These are phyloP conservation scores for Marcusenius ussheri DNA, from an alignment of 2,113 vertebrate genomes.

Conservation along the genomic window DNA sequence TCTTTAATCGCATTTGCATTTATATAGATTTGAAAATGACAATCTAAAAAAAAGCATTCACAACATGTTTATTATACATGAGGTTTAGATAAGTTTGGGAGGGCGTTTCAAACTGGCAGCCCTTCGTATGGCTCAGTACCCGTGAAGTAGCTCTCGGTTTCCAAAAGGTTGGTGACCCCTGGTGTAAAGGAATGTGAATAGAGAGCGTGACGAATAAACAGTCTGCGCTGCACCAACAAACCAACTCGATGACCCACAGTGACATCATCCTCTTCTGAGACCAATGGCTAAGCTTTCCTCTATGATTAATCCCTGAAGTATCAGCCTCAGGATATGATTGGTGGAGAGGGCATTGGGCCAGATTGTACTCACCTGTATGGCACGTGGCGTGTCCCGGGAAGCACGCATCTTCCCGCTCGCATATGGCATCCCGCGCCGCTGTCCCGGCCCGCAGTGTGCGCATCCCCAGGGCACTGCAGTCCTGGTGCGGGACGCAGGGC, in stretches of 20 bases:
- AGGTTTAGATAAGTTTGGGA: too few relatives aligned
- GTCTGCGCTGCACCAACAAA: not conserved
- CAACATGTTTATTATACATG: too few relatives aligned
- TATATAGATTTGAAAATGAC: too few relatives aligned
- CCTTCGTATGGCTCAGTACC: too few relatives aligned
- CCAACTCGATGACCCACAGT: not conserved
- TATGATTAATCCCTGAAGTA: not conserved
- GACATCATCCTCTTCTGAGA: not conserved
- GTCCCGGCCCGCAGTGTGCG: conserved; percentile 66
- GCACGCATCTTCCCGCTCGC: conserved; percentile 60
- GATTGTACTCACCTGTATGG: conserved; percentile 62
- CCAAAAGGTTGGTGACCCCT: too few relatives aligned
- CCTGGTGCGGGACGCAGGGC: conserved; percentile 71
- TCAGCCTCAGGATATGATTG: not conserved
- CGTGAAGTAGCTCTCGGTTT: too few relatives aligned
- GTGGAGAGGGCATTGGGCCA: not conserved
- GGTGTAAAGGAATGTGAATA: not conserved
- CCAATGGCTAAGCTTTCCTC: not conserved
- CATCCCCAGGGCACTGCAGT: conserved; percentile 70
- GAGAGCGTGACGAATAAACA: not conserved
- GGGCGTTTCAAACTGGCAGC: too few relatives aligned
- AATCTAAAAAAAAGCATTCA: too few relatives aligned
- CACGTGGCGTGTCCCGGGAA: conserved; percentile 58
- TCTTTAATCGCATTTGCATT: too few relatives aligned
- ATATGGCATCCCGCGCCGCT: conserved; percentile 64